Conservation (phyloP, 2,113 vertebrate genomes). For the Calidris pugnax region DNA sequence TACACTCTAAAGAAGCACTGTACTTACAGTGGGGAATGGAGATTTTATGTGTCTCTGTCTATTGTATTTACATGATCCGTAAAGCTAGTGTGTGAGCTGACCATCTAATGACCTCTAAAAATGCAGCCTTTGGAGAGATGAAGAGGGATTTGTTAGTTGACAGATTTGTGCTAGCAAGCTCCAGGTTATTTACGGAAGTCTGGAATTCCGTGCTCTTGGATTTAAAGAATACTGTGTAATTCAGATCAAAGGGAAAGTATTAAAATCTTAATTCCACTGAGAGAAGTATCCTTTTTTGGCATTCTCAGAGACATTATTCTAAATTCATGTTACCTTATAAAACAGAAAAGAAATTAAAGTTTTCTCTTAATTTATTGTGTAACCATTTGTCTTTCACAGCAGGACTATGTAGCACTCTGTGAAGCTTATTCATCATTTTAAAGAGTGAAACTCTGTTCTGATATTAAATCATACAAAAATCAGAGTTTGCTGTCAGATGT, state of each 20-base stretch:
- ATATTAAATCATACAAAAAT: background rate
- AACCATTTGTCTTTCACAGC: background rate
- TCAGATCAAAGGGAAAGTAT: slow-evolving; percentile 54
- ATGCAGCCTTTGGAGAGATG: slow-evolving; percentile 46
- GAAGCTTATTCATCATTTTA: background rate
- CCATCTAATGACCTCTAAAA: slow-evolving; percentile 59
- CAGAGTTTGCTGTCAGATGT: background rate
- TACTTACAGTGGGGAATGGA: background rate
- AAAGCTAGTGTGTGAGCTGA: slow-evolving; percentile 23
- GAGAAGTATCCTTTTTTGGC: slow-evolving; percentile 8
- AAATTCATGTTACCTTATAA: background rate
- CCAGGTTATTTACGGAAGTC: slow-evolving; percentile 52
- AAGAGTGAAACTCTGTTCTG: background rate
- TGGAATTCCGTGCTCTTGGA: slow-evolving; percentile 49
- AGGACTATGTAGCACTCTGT: background rate
- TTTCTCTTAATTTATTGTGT: background rate
- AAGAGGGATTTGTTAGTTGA: slow-evolving; percentile 53
- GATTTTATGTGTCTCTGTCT: background rate
- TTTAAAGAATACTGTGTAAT: slow-evolving; percentile 56
- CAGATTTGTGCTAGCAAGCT: slow-evolving; percentile 51
- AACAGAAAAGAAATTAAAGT: background rate
- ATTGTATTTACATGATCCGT: background rate
- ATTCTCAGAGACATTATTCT: background rate
- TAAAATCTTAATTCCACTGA: slow-evolving; percentile 46
- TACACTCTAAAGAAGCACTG: background rate